These are phyloP conservation scores for Poeciliopsis occidentalis DNA, from an alignment of 2,113 vertebrate species.

Conservation along the genomic window DNA sequence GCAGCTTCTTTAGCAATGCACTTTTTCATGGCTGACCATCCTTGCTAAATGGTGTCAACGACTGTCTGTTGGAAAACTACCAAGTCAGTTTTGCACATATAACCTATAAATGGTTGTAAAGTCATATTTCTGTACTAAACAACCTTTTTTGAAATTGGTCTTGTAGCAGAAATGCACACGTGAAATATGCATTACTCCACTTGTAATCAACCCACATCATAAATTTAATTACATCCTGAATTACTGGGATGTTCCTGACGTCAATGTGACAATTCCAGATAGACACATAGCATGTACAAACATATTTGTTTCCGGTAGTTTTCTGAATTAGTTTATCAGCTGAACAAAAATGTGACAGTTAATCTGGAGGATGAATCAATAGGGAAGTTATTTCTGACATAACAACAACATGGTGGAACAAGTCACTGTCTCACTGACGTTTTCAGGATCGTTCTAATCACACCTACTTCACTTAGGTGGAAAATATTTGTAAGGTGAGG, in stretches of 20 bases:
- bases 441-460: slow-evolving; percentile 11
- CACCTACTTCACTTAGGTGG: background rate
- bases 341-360: background rate
- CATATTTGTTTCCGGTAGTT: background rate
- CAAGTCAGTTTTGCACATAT: background rate
- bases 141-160: background rate
- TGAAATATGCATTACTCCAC: background rate
- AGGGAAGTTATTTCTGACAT: background rate
- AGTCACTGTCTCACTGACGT: background rate
- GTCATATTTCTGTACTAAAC: background rate
- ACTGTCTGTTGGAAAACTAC: background rate
- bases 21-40: background rate
- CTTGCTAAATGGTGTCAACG: background rate
- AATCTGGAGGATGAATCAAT: background rate
- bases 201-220: background rate
- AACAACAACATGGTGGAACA: background rate
- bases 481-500: slow-evolving; percentile 18
- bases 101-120: background rate
- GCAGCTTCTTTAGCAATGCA: background rate
- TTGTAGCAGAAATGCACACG: background rate
- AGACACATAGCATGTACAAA: background rate
- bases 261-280: background rate
- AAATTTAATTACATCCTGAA: background rate
- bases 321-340: background rate
- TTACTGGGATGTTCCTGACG: background rate